phyloP scores from a whole-genome alignment of 1,140 invertebrate genomes.

The Pomacea maculata region DNA sequence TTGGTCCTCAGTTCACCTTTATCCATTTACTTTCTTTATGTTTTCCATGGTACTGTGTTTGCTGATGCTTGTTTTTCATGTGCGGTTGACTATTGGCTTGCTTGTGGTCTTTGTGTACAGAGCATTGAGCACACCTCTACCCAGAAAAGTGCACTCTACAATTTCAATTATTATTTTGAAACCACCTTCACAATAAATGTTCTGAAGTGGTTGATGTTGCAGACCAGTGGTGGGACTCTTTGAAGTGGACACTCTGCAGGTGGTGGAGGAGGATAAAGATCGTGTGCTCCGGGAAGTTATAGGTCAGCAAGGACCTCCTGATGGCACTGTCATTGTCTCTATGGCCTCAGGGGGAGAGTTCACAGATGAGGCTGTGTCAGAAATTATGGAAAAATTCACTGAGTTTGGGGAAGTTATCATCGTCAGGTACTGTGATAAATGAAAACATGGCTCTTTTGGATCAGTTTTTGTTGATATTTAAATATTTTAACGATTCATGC shows the following conservation, averaged over 20 bases:
- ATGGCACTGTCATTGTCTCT: slow-evolving; percentile 90
- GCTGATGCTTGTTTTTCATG: too few relatives aligned
- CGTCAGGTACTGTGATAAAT: slow-evolving; percentile 61
- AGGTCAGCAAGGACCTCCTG: slow-evolving; percentile 87
- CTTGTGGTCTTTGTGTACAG: too few relatives aligned
- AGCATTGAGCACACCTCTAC: too few relatives aligned
- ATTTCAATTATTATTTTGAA: too few relatives aligned
- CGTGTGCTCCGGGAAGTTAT: slow-evolving; percentile 86
- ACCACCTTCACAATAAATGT: too few relatives aligned
- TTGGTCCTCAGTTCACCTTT: too few relatives aligned
- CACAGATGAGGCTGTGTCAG: slow-evolving; percentile 72
- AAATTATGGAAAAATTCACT: slow-evolving; percentile 79
- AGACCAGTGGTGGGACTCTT: slow-evolving; percentile 88
- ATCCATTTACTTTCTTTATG: too few relatives aligned
- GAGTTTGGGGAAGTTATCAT: slow-evolving; percentile 87
- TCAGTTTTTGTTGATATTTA: not conserved
- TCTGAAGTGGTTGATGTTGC: slow-evolving; percentile 14
- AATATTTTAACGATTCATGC: not conserved
- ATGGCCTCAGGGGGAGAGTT: slow-evolving; percentile 61
- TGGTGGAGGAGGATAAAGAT: slow-evolving; percentile 79
- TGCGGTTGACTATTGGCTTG: too few relatives aligned
- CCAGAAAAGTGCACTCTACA: too few relatives aligned
- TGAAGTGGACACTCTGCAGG: slow-evolving; percentile 84
- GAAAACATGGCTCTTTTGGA: not conserved
- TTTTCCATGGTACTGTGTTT: too few relatives aligned